Evolutionary conservation across 1,140 invertebrate species (phyloP).

Genomic region (Zaprionus gabonicus): DNA sequence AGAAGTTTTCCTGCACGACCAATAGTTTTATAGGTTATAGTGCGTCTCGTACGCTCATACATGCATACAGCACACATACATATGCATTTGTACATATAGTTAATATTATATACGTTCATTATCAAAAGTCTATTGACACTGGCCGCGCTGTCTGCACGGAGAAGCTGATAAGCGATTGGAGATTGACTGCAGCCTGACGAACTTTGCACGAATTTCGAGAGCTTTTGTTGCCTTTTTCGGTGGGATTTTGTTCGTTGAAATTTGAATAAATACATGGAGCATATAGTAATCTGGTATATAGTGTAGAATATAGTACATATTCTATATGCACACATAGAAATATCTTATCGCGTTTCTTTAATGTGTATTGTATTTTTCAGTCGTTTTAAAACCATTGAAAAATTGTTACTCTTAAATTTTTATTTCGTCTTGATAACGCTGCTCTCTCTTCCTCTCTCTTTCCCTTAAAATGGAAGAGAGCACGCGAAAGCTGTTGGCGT

Average conservation of each 20-base stretch:
- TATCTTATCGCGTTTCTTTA: slow-evolving; percentile 2
- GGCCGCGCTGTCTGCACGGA: slow-evolving; percentile 54
- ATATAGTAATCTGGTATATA: not conserved
- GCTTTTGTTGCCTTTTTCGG: slow-evolving; percentile 21
- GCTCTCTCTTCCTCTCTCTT: not conserved
- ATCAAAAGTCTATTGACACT: slow-evolving; percentile 77
- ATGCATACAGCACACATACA: slow-evolving; percentile 12
- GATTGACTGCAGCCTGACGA: slow-evolving; percentile 58
- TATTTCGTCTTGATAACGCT: not conserved
- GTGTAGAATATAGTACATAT: not conserved
- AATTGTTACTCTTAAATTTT: slow-evolving; percentile 5
- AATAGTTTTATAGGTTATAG: not conserved
- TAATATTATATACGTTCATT: slow-evolving; percentile 18
- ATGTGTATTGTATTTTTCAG: not conserved
- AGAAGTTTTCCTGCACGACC: not conserved
- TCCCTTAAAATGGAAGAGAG: not conserved
- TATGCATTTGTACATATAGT: slow-evolving; percentile 17
- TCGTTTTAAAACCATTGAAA: slow-evolving; percentile 1
- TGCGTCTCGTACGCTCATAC: not conserved
- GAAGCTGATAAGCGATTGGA: slow-evolving; percentile 53
- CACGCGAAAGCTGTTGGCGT: not conserved
- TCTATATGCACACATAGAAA: not conserved
- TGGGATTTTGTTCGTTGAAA: slow-evolving; percentile 9
- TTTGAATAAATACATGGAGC: not conserved
- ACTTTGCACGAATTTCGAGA: slow-evolving; percentile 52